These are phyloP conservation scores for Steinernema carpocapsae DNA, from an alignment of 2,888 invertebrate species.

Conservation along the genomic window DNA sequence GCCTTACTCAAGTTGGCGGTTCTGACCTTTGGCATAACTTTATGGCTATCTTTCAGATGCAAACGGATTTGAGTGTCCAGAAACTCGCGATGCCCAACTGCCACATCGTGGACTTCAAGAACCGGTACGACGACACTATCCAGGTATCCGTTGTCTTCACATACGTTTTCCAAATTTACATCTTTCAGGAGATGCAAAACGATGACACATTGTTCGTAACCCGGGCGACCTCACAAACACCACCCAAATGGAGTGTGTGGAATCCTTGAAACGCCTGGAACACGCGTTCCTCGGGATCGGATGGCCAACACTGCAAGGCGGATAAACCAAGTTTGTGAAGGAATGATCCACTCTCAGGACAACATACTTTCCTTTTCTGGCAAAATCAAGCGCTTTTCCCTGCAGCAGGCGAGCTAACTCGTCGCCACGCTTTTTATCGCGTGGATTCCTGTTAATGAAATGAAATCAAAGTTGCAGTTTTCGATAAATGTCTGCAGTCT, in stretches of 20 bases:
- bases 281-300: slow-evolving; percentile 52
- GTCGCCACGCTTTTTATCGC: too few species aligned
- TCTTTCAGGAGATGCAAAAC: slow-evolving; percentile 53
- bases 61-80: slow-evolving; percentile 55
- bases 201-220: slow-evolving; percentile 48
- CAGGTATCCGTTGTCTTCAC: slow-evolving; percentile 36
- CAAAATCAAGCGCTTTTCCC: too few species aligned
- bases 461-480: too few species aligned
- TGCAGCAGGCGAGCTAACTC: too few species aligned
- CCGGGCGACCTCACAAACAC: slow-evolving; percentile 51
- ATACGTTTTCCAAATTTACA: background rate
- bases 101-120: slow-evolving; percentile 52
- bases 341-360: too few species aligned
- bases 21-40: background rate
- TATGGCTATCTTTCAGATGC: slow-evolving; percentile 28
- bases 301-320: slow-evolving; percentile 60
- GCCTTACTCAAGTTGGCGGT: slow-evolving; percentile 41
- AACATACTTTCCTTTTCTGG: too few species aligned
- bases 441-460: too few species aligned
- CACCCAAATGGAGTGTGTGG: slow-evolving; percentile 39
- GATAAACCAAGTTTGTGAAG: too few species aligned
- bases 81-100: slow-evolving; percentile 50
- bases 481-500: too few species aligned
- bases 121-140: slow-evolving; percentile 46
- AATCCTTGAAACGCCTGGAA: slow-evolving; percentile 46